Conservation (phyloP, 2,797 vertebrate species). For the Falco naumanni region DNA sequence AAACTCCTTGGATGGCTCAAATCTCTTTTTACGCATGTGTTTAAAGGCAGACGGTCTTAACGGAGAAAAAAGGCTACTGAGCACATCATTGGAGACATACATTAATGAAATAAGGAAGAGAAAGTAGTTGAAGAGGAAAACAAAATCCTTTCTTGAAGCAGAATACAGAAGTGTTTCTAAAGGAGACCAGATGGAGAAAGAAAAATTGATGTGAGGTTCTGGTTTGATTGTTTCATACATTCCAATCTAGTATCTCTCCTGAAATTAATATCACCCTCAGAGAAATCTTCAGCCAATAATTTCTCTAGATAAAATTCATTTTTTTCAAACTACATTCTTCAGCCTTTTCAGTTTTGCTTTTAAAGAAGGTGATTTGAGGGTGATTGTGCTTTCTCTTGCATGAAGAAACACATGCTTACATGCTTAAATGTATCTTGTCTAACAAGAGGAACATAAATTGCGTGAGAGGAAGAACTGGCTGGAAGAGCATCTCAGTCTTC, state of each 20-base stretch:
- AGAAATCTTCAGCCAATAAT: neutral
- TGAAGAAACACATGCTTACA: neutral
- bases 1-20: conserved; percentile 42
- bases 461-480: neutral
- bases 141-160: neutral
- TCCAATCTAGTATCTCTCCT: neutral
- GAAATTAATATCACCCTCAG: neutral
- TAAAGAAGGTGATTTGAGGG: neutral
- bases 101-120: conserved; percentile 3
- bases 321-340: neutral
- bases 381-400: neutral
- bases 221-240: neutral
- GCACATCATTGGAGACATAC: neutral
- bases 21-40: conserved; percentile 9
- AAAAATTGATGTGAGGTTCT: neutral
- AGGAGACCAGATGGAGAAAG: neutral
- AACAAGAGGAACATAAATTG: neutral
- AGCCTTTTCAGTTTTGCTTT: neutral
- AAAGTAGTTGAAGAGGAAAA: conserved; percentile 15
- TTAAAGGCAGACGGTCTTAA: conserved; percentile 19
- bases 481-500: neutral
- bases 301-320: neutral
- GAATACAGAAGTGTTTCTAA: neutral
- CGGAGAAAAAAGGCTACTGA: conserved; percentile 12
- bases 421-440: neutral